Evolutionary conservation across 2,888 invertebrate genomes (phyloP).

Genomic region (Drosophila yooni): DNA sequence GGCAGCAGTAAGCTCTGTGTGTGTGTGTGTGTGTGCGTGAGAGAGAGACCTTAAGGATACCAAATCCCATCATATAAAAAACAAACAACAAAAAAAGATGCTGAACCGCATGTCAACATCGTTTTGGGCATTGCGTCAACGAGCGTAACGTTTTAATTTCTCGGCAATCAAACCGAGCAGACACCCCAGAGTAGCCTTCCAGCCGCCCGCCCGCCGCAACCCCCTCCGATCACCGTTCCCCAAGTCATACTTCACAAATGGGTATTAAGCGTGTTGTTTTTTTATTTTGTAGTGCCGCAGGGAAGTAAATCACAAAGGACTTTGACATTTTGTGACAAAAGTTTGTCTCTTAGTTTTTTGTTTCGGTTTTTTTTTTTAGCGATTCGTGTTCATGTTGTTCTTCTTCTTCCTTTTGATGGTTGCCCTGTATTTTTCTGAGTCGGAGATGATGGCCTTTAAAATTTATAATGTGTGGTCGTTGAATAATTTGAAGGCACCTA

Average conservation of each 20-base stretch:
- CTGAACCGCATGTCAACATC: constrained; percentile 67
- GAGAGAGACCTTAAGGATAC: not conserved
- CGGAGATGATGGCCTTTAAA: constrained; percentile 48
- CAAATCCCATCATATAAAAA: constrained; percentile 26
- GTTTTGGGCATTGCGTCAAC: constrained; percentile 69
- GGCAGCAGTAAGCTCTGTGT: constrained; percentile 9
- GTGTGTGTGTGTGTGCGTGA: not conserved
- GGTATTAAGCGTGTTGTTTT: constrained; percentile 34
- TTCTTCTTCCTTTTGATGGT: constrained; percentile 2
- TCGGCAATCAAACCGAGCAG: constrained; percentile 75
- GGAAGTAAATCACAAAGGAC: constrained; percentile 72
- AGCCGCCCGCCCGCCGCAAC: not conserved
- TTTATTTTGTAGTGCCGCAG: constrained; percentile 25
- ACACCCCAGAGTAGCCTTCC: constrained; percentile 56
- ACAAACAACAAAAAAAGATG: constrained; percentile 10
- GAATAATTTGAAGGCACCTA: constrained; percentile 82
- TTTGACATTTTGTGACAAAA: constrained; percentile 79
- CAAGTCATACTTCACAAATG: constrained; percentile 1
- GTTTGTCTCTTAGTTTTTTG: constrained; percentile 37
- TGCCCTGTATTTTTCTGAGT: constrained; percentile 55
- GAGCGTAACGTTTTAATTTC: constrained; percentile 79
- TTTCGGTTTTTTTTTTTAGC: constrained; percentile 2
- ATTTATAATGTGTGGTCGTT: constrained; percentile 84
- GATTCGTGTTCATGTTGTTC: not conserved
- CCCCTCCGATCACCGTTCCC: not conserved